These are phyloP conservation scores for Sparus aurata DNA, from an alignment of 2,797 vertebrate genomes.

Conservation along the genomic window DNA sequence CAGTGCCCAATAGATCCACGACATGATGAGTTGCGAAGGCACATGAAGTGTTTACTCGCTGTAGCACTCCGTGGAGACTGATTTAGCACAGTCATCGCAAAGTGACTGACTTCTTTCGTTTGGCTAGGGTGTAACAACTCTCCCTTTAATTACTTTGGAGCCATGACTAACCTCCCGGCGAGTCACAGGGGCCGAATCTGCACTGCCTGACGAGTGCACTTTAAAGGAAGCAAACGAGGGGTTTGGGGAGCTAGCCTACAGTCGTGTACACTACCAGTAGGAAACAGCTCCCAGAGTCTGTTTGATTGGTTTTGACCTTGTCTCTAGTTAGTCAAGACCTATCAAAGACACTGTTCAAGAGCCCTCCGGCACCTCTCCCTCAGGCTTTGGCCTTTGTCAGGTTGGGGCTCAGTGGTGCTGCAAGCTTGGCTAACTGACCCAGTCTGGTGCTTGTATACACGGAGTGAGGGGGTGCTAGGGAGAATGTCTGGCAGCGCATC, in stretches of 20 bases:
- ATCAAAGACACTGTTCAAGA: conserved; percentile 78
- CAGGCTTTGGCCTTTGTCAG: conserved; percentile 77
- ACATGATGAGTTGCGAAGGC: conserved; percentile 85
- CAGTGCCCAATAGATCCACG: conserved; percentile 82
- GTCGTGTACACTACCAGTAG: conserved; percentile 68
- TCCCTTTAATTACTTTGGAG: conserved; percentile 87
- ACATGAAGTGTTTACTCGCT: conserved; percentile 84
- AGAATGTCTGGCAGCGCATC: conserved; percentile 69
- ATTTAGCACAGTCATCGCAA: conserved; percentile 86
- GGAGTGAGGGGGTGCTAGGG: conserved; percentile 49
- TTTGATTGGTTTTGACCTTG: conserved; percentile 84
- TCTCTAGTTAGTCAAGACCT: conserved; percentile 81
- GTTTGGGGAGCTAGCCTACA: conserved; percentile 77
- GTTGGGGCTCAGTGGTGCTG: conserved; percentile 65
- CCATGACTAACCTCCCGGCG: conserved; percentile 83
- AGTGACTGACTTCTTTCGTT: conserved; percentile 86
- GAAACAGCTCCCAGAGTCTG: conserved; percentile 77
- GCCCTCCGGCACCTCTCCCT: conserved; percentile 75
- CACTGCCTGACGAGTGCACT: conserved; percentile 80
- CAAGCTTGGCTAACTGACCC: conserved; percentile 73
- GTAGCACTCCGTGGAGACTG: conserved; percentile 82
- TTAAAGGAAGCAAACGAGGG: conserved; percentile 79
- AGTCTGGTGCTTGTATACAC: conserved; percentile 66
- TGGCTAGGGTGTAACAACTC: conserved; percentile 86
- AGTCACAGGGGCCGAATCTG: conserved; percentile 78